Conservation (phyloP, 2,888 invertebrate species). For the Lasiommata megera region DNA sequence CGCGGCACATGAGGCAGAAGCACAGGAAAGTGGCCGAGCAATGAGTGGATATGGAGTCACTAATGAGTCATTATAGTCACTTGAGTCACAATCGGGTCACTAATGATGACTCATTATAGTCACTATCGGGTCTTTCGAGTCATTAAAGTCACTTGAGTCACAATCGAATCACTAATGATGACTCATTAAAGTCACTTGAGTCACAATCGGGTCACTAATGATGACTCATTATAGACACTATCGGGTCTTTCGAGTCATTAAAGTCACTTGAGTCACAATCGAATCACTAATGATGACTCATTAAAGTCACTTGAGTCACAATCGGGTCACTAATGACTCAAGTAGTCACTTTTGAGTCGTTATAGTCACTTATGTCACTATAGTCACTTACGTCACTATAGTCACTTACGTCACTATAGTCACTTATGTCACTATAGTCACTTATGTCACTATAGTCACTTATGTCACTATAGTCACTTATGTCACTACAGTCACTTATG, state of each 20-base stretch:
- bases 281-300: not conserved
- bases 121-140: not conserved
- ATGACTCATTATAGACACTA: too few relatives aligned
- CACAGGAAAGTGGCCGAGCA: slow-evolving; percentile 6
- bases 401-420: too few relatives aligned
- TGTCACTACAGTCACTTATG: too few relatives aligned
- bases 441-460: too few relatives aligned
- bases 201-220: not conserved
- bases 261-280: not conserved
- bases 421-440: too few relatives aligned
- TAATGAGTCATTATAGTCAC: not conserved
- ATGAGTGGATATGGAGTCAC: not conserved
- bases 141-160: not conserved
- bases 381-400: too few relatives aligned
- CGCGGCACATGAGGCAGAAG: slow-evolving; percentile 48
- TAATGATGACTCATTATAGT: not conserved
- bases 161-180: not conserved
- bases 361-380: too few relatives aligned
- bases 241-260: not conserved
- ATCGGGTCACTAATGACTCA: too few relatives aligned
- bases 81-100: not conserved
- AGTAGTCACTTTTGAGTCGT: too few relatives aligned
- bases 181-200: not conserved
- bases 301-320: too few relatives aligned
- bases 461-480: too few relatives aligned